These are phyloP conservation scores for human DNA, from an alignment of 2,113 vertebrate species.

Conservation along the genomic window GRCh38 chr4:65987501-65988000, in stretches of 20 bases:
- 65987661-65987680: background rate
- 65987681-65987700: background rate
- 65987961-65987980: background rate
- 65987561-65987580: too few species aligned
- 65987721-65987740: background rate
- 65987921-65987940: background rate
- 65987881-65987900: background rate
- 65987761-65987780: slow-evolving; percentile 10
- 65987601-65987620: background rate
- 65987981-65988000: background rate
- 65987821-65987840: background rate
- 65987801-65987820: background rate
- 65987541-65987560: too few species aligned
- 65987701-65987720: background rate
- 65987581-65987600: too few species aligned
- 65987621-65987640: background rate
- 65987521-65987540: too few species aligned
- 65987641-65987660: background rate
- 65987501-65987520: too few species aligned
- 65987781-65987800: background rate
- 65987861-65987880: background rate
- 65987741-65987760: background rate
- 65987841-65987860: background rate
- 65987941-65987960: background rate
- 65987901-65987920: background rate